phyloP scores from a whole-genome alignment of 2,113 vertebrate genomes.

The Eudyptes chrysolophus region DNA sequence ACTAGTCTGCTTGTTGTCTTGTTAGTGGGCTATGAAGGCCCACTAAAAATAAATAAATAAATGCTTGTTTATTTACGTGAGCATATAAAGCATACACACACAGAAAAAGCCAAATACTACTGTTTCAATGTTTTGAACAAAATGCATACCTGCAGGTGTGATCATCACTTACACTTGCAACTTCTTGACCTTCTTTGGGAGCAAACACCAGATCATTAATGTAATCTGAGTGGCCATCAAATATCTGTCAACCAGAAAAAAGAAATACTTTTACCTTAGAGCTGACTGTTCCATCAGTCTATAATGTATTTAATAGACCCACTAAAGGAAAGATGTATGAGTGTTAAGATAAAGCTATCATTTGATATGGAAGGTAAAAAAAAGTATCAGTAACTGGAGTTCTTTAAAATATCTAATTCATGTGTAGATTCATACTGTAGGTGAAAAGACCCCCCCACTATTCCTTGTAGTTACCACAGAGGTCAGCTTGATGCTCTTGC shows the following conservation, averaged over 20 bases:
- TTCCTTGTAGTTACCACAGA: background rate
- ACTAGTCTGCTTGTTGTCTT: background rate
- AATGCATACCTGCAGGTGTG: conserved; percentile 94
- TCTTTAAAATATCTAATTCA: background rate
- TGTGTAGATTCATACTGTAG: background rate
- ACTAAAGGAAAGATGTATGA: background rate
- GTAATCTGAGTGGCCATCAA: conserved; percentile 92
- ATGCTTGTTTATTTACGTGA: background rate
- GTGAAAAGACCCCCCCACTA: background rate
- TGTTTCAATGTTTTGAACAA: background rate
- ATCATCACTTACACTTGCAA: conserved; percentile 96
- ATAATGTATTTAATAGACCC: background rate
- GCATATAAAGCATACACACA: background rate
- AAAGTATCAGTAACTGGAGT: background rate
- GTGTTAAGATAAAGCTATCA: background rate
- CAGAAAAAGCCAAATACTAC: background rate
- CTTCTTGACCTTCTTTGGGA: conserved; percentile 88
- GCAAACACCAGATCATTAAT: conserved; percentile 95
- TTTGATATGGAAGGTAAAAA: background rate
- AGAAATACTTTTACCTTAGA: background rate
- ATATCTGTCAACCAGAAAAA: conserved; percentile 74
- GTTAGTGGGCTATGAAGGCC: background rate
- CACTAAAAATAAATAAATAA: background rate
- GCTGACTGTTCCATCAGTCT: background rate
- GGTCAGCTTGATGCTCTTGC: background rate